Evolutionary conservation across 2,888 invertebrate genomes (phyloP), one percentile per base, ranked within the genome.

Genomic region (Resseliella maxima): DNA sequence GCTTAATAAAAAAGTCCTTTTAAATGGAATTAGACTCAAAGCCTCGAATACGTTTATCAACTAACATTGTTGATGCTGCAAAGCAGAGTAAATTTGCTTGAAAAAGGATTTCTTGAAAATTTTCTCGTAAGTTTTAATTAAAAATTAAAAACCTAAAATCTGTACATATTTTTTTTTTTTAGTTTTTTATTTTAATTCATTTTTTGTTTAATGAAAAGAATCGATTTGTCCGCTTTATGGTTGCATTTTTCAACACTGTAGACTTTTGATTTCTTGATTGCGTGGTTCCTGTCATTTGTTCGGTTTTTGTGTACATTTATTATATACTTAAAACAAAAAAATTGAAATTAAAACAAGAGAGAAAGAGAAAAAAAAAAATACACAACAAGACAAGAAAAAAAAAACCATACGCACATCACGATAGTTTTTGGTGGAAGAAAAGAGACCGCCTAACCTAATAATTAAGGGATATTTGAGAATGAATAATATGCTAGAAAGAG

Each of bases 391-490:
- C n/a, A 5, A 59, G 2, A 59, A 27, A 35, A 72, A 10, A 72
- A 72, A 72, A 72, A 72, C 0, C n/a, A 72, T 72, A 72, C 72
- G 72, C 72, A 72, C 72, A 72, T 31, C 3, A 35, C 31, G 31
- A 72, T 72, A 72, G 31, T 72, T 31, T 31, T 72, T 72, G 31
- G 72, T 15, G 72, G 72, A 31, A 72, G 31, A 18, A 72, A 72
- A 72, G 72, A 72, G 72, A 59, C 41, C 24, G 59, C 24, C 3
- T 15, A 59, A 5, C 24, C 3, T 1, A 59, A 59, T 24, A 2
- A 59, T 59, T 59, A 6, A 24, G 24, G 6, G 24, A 24, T 31
- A 27, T 2, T 2, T 0, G 27, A 35, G 18, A 72, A 15, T 24
- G 59, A 59, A 0, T 6, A 27, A 59, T 15, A 21, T 18, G 3